Conservation (phyloP, 2,888 invertebrate species). For the Entomobrya multifasciata region DNA sequence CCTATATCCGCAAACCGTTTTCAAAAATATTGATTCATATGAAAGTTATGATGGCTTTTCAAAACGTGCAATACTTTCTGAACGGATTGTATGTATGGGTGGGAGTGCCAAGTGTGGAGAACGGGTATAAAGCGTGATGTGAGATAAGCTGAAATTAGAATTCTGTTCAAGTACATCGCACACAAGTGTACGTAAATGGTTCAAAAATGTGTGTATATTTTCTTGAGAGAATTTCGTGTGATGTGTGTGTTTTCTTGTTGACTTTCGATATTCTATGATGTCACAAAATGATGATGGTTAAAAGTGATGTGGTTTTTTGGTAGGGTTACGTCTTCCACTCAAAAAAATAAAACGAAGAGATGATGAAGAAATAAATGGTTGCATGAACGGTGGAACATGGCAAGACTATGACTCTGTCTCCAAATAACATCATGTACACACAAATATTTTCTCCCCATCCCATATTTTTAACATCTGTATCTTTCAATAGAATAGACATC, state of each 20-base stretch:
- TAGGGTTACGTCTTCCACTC: no score
- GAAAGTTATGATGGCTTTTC: no score
- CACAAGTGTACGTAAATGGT: background rate
- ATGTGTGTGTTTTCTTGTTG: background rate
- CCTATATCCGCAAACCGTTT: no score
- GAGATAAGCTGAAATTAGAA: conserved; percentile 29
- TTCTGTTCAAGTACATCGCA: background rate
- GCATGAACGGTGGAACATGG: background rate
- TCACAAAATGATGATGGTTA: background rate
- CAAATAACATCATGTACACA: background rate
- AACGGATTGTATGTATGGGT: no score
- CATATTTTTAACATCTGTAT: conserved; percentile 7
- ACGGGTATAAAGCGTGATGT: background rate
- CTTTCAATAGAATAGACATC: background rate
- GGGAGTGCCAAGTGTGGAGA: background rate
- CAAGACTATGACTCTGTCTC: background rate
- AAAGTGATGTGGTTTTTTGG: no score
- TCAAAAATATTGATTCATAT: no score
- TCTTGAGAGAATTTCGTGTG: background rate
- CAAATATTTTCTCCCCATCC: conserved; percentile 14
- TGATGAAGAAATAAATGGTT: conserved; percentile 23
- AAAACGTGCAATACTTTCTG: no score
- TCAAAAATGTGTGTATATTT: background rate
- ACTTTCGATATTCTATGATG: background rate
- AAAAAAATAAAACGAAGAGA: no score